Evolutionary conservation across 1,140 invertebrate species (phyloP), one percentile per base, ranked within the genome.

Genomic region (Branchinecta lindahli): DNA sequence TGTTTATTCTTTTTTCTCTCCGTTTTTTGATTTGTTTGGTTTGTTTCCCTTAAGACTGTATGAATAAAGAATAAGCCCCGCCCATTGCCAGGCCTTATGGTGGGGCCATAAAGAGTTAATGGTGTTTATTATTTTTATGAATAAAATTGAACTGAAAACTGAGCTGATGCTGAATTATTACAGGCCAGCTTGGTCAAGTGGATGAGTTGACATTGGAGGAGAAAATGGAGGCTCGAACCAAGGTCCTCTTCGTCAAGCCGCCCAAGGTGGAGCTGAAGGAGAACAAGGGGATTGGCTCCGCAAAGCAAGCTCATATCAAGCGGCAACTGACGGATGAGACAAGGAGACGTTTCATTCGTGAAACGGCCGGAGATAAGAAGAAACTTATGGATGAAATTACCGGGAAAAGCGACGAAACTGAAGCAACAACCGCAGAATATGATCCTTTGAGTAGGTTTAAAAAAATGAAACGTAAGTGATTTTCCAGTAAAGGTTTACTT

Each of bases 221-320:
- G 61, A 91, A 88, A 80, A 76, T 93, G 67, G 88, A 93, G 74
- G 86, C 86, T 7, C 88, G 87, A 76, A 86, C 87, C 68, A 85
- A 87, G 74, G 77, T 90, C 67, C 75, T 86, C 80, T 84, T 85
- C 76, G 75, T 92, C 9, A 91, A 89, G 78, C 86, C 88, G 20
- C 86, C 86, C 45, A 85, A 87, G 73, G 83, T 94, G 47, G 85
- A 92, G 70, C 87, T 89, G 70, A 85, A 85, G 73, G 85, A 88
- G 0, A 83, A 86, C 44, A 85, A 84, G 67, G 87, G 86, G 76
- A 89, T 86, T 72, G 87, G 90, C 44, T 85, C 85, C 66, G 88
- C 84, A 0, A 86, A 88, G 77, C 81, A 84, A 68, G 84, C 88
- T 66, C 85, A 85, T 72, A 86, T 87, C 71, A 92, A 91, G 76